Base-by-base conservation (phyloP, 2,888 invertebrate genomes). In the Dorcus parallelipipedus region DNA sequence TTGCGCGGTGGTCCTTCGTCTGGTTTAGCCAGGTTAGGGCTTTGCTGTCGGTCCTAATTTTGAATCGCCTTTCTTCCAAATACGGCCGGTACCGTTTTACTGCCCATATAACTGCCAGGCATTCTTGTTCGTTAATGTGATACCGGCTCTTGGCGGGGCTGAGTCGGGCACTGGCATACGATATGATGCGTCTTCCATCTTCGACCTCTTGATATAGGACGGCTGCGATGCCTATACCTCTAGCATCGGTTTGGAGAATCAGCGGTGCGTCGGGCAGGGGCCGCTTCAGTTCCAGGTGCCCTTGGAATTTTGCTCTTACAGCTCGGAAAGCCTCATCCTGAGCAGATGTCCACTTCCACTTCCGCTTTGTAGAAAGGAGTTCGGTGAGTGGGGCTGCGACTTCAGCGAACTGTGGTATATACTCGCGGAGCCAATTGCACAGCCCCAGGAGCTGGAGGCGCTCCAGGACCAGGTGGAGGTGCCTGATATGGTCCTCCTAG, bases 121-220 rank as follows among this genome's bases (percentile, higher is more conserved):
- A 65, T 50, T 71, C 69, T 41, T 64, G 66, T 43, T 70, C 68
- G 50, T 69, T 71, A 2, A 60, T 56, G 53, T 71, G 69, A 48
- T 66, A 69, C 0, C 49, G 42, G 14, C 43, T 14, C 39, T 68
- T 62, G 0, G 57, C 17, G 1, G 38, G 41, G 4, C 17, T 60
- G 3, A 68, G 60, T 39, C 55, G 56, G 10, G 65, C 58, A 47
- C 63, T 65, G 10, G 63, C 60, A 52, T 62, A 69, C 40, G 62
- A 52, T 8, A 71, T 53, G 9, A 71, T 55, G 0, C 49, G 9
- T 7, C 58, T 47, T 2, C 52, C 49, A 5, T 40, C 49, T 14
- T 56, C 55, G 7, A 9, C 41, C 9, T 56, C 58, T 23, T 69
- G 69, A 38, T 62, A 67, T 0, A 70, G 56, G 6, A 70, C 71